These are phyloP conservation scores for Azemiops feae DNA, from an alignment of 2,113 vertebrate species.

Conservation along the genomic window DNA sequence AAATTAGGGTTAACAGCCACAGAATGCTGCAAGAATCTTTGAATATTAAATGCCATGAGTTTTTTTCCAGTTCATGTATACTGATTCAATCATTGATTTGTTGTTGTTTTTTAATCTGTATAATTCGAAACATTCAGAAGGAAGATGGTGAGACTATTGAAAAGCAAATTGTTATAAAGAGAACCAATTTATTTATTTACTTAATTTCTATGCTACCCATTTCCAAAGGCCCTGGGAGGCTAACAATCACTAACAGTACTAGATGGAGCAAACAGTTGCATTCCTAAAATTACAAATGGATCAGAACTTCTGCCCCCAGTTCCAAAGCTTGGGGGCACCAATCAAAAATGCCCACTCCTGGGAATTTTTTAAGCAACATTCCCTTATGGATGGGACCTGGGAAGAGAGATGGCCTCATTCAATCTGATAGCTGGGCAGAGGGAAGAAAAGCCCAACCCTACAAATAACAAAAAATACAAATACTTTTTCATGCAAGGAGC, in stretches of 20 bases:
- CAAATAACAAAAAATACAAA: background rate
- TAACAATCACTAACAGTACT: background rate
- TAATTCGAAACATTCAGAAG: background rate
- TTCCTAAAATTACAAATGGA: background rate
- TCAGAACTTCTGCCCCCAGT: background rate
- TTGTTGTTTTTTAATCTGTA: background rate
- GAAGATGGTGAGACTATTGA: background rate
- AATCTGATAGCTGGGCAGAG: background rate
- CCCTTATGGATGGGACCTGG: background rate
- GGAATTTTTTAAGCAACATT: background rate
- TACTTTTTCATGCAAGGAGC: background rate
- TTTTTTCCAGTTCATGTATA: constrained; percentile 10
- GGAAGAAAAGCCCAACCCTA: background rate
- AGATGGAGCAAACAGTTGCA: background rate
- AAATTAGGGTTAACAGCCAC: background rate
- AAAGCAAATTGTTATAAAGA: background rate
- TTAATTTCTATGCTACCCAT: background rate
- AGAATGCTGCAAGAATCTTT: background rate
- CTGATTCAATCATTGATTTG: background rate
- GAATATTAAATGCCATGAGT: background rate
- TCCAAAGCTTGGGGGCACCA: background rate
- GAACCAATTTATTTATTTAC: background rate
- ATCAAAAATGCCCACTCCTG: background rate
- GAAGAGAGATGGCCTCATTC: background rate
- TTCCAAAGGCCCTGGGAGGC: background rate